A percentile compares a stretch with the other conserved stretches of the same genome.
These are phyloP conservation scores for Metellina segmentata DNA, from an alignment of 2,888 invertebrate genomes.

Conservation along the genomic window DNA sequence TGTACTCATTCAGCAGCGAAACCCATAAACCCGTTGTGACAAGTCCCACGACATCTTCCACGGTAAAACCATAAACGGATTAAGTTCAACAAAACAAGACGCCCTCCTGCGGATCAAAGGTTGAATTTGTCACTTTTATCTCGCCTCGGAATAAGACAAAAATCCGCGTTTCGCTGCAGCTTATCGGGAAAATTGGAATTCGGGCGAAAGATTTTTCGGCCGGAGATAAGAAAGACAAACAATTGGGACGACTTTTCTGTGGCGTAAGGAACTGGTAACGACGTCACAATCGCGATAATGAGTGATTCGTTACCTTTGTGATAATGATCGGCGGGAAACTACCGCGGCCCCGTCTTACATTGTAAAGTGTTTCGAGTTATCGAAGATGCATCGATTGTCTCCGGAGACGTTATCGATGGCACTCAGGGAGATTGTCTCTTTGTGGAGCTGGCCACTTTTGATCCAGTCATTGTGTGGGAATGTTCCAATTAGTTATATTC, in stretches of 20 bases:
- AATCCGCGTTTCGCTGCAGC: slow-evolving; percentile 29
- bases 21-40: slow-evolving; percentile 46
- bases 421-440: background rate
- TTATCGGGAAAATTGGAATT: slow-evolving; percentile 64
- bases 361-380: slow-evolving; percentile 41
- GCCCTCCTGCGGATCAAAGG: slow-evolving; percentile 40
- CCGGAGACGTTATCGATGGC: background rate
- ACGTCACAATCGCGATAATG: slow-evolving; percentile 50
- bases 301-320: slow-evolving; percentile 57
- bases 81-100: slow-evolving; percentile 60
- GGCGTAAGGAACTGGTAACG: slow-evolving; percentile 11
- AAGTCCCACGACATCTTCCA: background rate
- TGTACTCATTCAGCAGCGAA: background rate
- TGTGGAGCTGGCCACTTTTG: background rate
- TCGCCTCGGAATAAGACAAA: slow-evolving; percentile 52
- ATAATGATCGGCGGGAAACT: slow-evolving; percentile 33
- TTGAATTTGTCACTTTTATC: slow-evolving; percentile 71
- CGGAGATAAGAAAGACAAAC: slow-evolving; percentile 61
- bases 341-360: background rate
- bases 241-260: slow-evolving; percentile 18
- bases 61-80: slow-evolving; percentile 58
- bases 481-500: background rate
- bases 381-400: background rate
- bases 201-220: slow-evolving; percentile 37
- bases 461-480: background rate